These are phyloP conservation scores for Theonella swinhoei DNA, from an alignment of 37 sponge, comb jelly and placozoan species.

Conservation along the genomic window DNA sequence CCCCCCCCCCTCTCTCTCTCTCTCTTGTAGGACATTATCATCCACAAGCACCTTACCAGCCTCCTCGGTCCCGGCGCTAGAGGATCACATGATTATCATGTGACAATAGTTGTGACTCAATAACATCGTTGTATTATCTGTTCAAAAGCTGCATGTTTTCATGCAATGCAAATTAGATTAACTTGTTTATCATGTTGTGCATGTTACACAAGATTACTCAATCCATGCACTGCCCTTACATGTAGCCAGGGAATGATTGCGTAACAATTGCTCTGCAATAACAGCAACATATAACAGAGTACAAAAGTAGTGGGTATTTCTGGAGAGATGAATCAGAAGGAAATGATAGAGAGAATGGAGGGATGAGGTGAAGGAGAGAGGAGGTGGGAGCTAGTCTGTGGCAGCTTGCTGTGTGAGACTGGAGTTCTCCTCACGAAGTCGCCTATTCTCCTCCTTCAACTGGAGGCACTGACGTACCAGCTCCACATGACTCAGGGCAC, in stretches of 20 bases:
- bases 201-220: neutral
- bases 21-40: neutral
- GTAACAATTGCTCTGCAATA: too few relatives aligned
- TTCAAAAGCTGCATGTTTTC: neutral
- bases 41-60: constrained; percentile 14
- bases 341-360: too few relatives aligned
- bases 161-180: too few relatives aligned
- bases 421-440: neutral
- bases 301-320: too few relatives aligned
- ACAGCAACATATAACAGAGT: too few relatives aligned
- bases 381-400: neutral
- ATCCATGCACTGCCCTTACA: too few relatives aligned
- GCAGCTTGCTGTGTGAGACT: neutral
- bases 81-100: constrained; percentile 4
- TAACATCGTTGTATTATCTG: neutral
- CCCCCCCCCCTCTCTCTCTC: neutral
- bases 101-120: neutral
- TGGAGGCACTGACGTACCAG: constrained; percentile 40
- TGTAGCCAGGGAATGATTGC: too few relatives aligned
- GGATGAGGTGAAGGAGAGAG: neutral
- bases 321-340: too few relatives aligned
- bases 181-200: neutral
- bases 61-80: constrained; percentile 12
- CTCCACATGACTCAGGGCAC: constrained; percentile 39
- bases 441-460: constrained; percentile 9